Conservation (phyloP, 1,140 invertebrate genomes). For the Eupristina koningsbergeri region DNA sequence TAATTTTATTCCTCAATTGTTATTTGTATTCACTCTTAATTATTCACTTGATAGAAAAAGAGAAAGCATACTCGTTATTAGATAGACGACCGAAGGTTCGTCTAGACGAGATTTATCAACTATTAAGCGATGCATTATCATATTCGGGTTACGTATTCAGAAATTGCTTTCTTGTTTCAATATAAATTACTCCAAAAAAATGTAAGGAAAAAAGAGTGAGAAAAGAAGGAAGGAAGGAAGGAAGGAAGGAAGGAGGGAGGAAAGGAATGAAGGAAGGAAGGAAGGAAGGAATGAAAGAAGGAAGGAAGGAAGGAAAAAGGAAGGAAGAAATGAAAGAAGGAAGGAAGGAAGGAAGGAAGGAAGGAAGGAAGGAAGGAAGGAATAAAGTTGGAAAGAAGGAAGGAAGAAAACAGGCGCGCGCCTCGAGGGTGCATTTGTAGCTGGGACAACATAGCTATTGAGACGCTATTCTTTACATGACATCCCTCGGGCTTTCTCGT, state of each 20-base stretch:
- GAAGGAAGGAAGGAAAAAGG: background rate
- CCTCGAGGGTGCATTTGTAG: constrained; percentile 34
- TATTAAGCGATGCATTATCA: constrained; percentile 48
- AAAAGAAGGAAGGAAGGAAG: background rate
- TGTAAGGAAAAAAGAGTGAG: constrained; percentile 3
- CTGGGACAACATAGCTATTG: constrained; percentile 36
- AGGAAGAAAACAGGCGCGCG: constrained; percentile 33
- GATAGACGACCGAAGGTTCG: background rate
- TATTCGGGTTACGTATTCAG: constrained; percentile 30
- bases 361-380: background rate
- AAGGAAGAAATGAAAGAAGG: constrained; percentile 14
- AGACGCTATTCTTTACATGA: constrained; percentile 34
- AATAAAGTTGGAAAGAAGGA: background rate
- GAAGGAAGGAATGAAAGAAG: background rate
- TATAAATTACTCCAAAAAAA: constrained; percentile 23
- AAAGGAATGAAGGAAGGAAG: background rate
- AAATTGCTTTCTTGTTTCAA: background rate
- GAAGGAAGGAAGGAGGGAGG: background rate
- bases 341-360: background rate
- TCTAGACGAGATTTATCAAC: constrained; percentile 47
- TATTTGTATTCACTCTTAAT: too few relatives aligned
- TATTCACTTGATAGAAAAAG: background rate
- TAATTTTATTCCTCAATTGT: too few relatives aligned
- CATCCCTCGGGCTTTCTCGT: constrained; percentile 11
- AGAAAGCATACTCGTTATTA: constrained; percentile 1